A percentile compares a stretch with the other conserved stretches of the same genome.
These are phyloP conservation scores for Boloria selene DNA, from an alignment of 2,888 invertebrate species.

Conservation along the genomic window DNA sequence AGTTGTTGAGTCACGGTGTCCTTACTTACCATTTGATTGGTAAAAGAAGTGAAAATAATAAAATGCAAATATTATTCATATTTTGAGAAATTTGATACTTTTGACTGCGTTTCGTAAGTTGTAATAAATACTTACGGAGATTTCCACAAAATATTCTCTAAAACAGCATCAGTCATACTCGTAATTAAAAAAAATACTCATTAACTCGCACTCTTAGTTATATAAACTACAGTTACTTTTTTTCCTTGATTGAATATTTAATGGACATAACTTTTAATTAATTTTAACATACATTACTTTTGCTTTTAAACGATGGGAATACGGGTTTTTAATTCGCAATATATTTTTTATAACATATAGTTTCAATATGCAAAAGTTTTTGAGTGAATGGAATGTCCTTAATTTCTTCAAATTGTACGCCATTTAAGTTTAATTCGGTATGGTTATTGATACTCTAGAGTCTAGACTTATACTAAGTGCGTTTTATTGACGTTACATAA, in stretches of 20 bases:
- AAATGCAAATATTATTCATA: constrained; percentile 14
- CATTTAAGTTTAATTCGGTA: too few relatives aligned
- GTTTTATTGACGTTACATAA: too few relatives aligned
- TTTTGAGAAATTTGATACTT: constrained; percentile 15
- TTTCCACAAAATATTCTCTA: constrained; percentile 7
- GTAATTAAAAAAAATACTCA: too few relatives aligned
- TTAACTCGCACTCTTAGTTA: constrained; percentile 9
- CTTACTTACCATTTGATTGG: too few relatives aligned
- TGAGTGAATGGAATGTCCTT: too few relatives aligned
- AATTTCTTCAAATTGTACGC: too few relatives aligned
- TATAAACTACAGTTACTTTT: too few relatives aligned
- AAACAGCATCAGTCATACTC: too few relatives aligned
- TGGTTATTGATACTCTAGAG: too few relatives aligned
- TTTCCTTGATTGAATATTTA: too few relatives aligned
- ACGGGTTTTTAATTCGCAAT: neutral
- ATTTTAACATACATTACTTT: neutral
- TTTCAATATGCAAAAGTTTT: neutral
- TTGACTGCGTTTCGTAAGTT: constrained; percentile 8
- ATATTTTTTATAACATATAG: neutral
- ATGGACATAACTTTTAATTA: neutral
- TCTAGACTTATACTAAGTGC: too few relatives aligned
- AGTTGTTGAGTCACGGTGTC: too few relatives aligned
- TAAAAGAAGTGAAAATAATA: constrained; percentile 6
- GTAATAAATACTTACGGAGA: neutral
- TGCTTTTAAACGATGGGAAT: neutral